These are phyloP conservation scores for Pseudococcus longispinus DNA, from an alignment of 2,888 invertebrate species.

Conservation along the genomic window DNA sequence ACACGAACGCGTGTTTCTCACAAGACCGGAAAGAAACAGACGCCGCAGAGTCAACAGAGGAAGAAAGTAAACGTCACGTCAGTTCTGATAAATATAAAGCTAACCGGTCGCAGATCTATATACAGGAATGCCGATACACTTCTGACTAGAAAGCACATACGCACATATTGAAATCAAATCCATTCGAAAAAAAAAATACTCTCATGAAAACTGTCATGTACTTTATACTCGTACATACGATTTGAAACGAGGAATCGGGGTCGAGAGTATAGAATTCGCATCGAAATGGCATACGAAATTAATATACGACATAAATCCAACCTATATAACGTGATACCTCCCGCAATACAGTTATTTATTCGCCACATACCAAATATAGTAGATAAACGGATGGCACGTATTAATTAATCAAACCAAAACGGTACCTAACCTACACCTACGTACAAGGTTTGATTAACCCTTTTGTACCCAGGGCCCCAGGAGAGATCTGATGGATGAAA, in stretches of 20 bases:
- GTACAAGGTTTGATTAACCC: not conserved
- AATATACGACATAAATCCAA: not conserved
- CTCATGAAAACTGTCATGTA: not conserved
- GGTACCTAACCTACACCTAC: not conserved
- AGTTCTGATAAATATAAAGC: not conserved
- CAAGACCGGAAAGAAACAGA: not conserved
- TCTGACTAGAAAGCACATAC: not conserved
- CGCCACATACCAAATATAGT: conserved; percentile 33
- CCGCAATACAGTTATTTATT: conserved; percentile 10
- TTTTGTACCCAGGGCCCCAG: too few relatives aligned
- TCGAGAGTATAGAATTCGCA: not conserved
- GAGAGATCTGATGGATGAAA: too few relatives aligned
- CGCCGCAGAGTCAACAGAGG: not conserved
- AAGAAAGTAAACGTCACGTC: not conserved
- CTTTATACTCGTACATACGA: not conserved
- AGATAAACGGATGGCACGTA: conserved; percentile 38
- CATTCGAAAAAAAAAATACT: not conserved
- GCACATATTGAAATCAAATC: not conserved
- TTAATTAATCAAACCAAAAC: not conserved
- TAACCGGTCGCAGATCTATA: not conserved
- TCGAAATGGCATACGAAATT: not conserved
- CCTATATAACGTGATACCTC: conserved; percentile 8
- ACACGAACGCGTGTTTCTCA: not conserved
- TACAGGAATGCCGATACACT: not conserved
- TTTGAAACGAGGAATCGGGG: not conserved